Evolutionary conservation across 1,140 invertebrate species (phyloP).

Genomic region (Psilanteris sp.): DNA sequence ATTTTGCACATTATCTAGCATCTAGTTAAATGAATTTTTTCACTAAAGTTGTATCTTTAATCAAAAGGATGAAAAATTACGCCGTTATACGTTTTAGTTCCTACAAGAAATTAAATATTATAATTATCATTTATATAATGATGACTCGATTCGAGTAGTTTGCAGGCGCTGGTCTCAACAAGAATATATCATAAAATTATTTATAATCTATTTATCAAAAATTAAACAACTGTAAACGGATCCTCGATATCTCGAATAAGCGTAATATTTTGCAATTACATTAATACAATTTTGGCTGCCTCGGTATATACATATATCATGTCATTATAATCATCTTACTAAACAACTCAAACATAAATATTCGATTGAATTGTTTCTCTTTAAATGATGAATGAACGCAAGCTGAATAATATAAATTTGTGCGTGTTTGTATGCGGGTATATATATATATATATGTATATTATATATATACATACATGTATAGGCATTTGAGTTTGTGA

Average conservation of each 20-base stretch:
- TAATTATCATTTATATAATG: constrained; percentile 21
- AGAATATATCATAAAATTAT: neutral
- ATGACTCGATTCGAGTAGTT: constrained; percentile 13
- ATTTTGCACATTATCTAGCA: constrained; percentile 34
- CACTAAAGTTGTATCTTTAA: constrained; percentile 43
- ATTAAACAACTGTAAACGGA: constrained; percentile 5
- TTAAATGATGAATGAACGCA: neutral
- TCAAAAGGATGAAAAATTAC: constrained; percentile 32
- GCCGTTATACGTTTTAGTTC: constrained; percentile 18
- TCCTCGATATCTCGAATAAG: neutral
- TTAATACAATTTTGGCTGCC: neutral
- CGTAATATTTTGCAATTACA: neutral
- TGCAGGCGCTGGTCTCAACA: neutral
- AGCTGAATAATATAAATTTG: too few relatives aligned
- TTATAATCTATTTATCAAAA: constrained; percentile 4
- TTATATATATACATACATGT: too few relatives aligned
- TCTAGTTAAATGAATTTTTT: constrained; percentile 47
- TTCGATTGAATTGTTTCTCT: constrained; percentile 2
- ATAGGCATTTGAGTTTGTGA: too few relatives aligned
- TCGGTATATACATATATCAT: neutral
- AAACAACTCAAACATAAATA: neutral
- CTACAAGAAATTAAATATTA: constrained; percentile 11
- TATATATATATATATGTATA: too few relatives aligned
- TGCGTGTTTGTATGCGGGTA: too few relatives aligned
- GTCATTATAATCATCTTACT: neutral